phyloP scores from a whole-genome alignment of 2,113 vertebrate species.

The Jaculus jaculus region DNA sequence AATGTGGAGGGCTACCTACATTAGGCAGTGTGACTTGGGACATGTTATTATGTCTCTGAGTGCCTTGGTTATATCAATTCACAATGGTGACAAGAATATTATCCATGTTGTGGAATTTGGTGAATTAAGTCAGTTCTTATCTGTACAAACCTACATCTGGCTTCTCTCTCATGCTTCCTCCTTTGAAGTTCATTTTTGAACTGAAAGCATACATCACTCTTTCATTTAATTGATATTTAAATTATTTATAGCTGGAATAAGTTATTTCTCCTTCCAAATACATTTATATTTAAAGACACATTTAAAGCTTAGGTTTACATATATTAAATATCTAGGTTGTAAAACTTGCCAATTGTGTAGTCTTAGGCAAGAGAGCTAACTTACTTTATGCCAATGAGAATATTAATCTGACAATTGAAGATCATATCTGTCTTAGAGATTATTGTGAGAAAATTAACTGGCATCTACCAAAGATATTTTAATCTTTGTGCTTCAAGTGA shows the following conservation, averaged over 20 bases:
- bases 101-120: neutral
- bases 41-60: neutral
- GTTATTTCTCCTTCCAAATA: conserved; percentile 41
- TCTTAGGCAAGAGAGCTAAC: neutral
- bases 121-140: neutral
- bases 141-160: neutral
- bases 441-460: conserved; percentile 17
- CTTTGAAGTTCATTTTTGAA: conserved; percentile 56
- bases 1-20: neutral
- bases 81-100: neutral
- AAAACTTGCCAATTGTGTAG: neutral
- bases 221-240: conserved; percentile 60
- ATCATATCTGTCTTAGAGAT: neutral
- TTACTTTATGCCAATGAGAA: conserved; percentile 4
- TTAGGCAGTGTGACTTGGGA: neutral
- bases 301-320: conserved; percentile 3
- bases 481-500: neutral
- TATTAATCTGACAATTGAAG: conserved; percentile 29
- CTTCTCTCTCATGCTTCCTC: neutral
- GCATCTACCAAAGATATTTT: neutral
- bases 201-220: neutral
- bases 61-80: neutral
- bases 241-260: conserved; percentile 56
- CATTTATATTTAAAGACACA: conserved; percentile 53
- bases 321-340: conserved; percentile 11